phyloP scores from a whole-genome alignment of 2,797 vertebrate genomes.

The Gymnoscopelus braueri region DNA sequence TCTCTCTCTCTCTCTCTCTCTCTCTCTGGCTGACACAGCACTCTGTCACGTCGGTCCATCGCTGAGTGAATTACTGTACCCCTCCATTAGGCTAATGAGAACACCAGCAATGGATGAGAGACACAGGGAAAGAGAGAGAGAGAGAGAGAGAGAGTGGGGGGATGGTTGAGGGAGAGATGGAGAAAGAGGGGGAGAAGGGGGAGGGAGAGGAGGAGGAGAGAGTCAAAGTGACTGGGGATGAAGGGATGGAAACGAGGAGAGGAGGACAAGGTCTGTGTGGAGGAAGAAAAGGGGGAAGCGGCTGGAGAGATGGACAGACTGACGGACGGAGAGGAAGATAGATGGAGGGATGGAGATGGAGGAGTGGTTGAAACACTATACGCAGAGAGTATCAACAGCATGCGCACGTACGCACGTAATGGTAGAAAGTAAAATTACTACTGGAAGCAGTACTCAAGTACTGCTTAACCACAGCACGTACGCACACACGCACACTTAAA shows the following conservation, averaged over 20 bases:
- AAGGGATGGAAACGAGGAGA: not conserved
- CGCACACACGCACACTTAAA: not conserved
- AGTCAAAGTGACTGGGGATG: conserved; percentile 6
- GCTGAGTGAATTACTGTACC: conserved; percentile 82
- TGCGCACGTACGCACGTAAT: too few relatives aligned
- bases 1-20: conserved; percentile 30
- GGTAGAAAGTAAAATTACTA: too few relatives aligned
- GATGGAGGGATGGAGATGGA: not conserved
- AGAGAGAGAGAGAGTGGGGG: conserved; percentile 2
- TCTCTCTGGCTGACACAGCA: conserved; percentile 77
- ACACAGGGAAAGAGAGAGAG: conserved; percentile 9
- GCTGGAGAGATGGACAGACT: not conserved
- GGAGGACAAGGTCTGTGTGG: too few relatives aligned
- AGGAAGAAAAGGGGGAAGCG: too few relatives aligned
- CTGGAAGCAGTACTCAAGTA: too few relatives aligned
- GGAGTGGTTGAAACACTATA: not conserved
- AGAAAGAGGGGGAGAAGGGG: not conserved
- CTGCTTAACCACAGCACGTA: too few relatives aligned
- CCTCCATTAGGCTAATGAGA: conserved; percentile 83
- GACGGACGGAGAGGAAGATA: too few relatives aligned
- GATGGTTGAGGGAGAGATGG: conserved; percentile 10
- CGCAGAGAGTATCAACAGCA: too few relatives aligned
- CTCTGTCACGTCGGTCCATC: conserved; percentile 75
- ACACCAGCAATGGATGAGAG: conserved; percentile 45
- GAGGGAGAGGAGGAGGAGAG: not conserved